Percentiles rank a stretch among this genome's conserved stretches.
Evolutionary conservation across 2,113 vertebrate genomes (phyloP).

Genomic region (Neopipo cinnamomea): DNA sequence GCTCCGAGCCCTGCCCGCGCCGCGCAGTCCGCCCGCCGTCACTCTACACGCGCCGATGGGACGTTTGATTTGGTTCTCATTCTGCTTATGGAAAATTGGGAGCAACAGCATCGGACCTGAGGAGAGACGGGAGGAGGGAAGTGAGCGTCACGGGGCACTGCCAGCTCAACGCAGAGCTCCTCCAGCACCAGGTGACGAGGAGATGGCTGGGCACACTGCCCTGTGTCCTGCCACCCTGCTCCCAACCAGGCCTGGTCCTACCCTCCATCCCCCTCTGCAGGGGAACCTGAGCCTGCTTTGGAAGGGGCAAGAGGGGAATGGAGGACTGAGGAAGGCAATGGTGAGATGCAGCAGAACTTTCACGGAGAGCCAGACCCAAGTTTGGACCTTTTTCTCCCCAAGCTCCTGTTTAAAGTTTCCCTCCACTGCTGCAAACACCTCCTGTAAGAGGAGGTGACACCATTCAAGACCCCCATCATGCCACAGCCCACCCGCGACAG

Average conservation of each 20-base stretch:
- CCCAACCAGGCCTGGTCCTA: background rate
- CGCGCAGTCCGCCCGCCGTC: slow-evolving; percentile 26
- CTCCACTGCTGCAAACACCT: background rate
- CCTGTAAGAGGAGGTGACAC: too few relatives aligned
- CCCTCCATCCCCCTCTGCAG: background rate
- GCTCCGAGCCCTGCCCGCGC: slow-evolving; percentile 61
- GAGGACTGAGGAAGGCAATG: background rate
- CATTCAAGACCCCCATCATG: background rate
- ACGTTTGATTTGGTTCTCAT: slow-evolving; percentile 73
- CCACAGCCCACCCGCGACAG: background rate
- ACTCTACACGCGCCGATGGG: slow-evolving; percentile 45
- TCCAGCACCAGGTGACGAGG: background rate
- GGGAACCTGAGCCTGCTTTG: background rate
- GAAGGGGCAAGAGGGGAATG: background rate
- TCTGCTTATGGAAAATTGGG: slow-evolving; percentile 80
- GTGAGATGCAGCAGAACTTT: background rate
- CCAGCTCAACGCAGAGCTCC: background rate
- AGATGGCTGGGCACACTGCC: background rate
- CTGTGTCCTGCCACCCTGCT: fast-evolving
- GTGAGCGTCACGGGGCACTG: background rate
- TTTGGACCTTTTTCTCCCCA: background rate
- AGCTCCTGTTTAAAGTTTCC: background rate
- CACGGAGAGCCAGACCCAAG: fast-evolving
- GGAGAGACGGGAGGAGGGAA: slow-evolving; percentile 72
- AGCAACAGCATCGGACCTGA: slow-evolving; percentile 75